Evolutionary conservation across 2,113 vertebrate species (phyloP), one percentile per base, ranked within the genome.

Genomic region (Menidia beryllina): DNA sequence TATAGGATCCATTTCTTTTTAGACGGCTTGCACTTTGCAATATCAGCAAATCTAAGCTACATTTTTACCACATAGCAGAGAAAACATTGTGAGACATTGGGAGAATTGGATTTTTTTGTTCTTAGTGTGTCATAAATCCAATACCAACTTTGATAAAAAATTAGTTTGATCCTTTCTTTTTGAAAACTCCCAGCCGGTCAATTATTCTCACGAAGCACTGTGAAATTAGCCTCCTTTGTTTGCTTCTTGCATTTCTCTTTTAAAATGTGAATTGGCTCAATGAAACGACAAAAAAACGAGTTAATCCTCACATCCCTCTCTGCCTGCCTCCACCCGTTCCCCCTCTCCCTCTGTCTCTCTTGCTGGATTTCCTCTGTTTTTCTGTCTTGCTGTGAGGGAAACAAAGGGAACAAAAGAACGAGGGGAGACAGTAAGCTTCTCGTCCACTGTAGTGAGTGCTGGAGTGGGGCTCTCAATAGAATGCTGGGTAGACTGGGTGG

Each of bases 321-420:
- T 56, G 69, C 73, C 73, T 75, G 75, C 72, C 82, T 87, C 85
- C 84, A 53, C 81, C 70, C 77, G 4, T 67, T 34, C 66, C 72
- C 72, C 62, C 79, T 55, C 78, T 83, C 71, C 56, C 79, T 62
- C 83, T 77, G 59, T 82, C 82, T 82, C 78, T 71, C 74, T 58
- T 69, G 79, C 75, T 89, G 84, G 81, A 88, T 89, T 86, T 85
- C 88, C 83, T 88, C 82, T 90, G 85, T 88, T 86, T 91, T 86
- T 86, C 84, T 86, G 83, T 89, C 86, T 83, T 85, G 82, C 88
- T 86, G 86, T 60, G 80, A 73, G 77, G 83, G 80, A 82, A 85
- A 90, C 85, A 90, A 91, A 88, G 86, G 75, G 82, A 91, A 88
- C 86, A 90, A 89, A 89, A 89, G 90, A 84, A 48, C 2, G 69